These are phyloP conservation scores for Deroplatys truncata DNA, from an alignment of 2,888 invertebrate species.

Conservation along the genomic window DNA sequence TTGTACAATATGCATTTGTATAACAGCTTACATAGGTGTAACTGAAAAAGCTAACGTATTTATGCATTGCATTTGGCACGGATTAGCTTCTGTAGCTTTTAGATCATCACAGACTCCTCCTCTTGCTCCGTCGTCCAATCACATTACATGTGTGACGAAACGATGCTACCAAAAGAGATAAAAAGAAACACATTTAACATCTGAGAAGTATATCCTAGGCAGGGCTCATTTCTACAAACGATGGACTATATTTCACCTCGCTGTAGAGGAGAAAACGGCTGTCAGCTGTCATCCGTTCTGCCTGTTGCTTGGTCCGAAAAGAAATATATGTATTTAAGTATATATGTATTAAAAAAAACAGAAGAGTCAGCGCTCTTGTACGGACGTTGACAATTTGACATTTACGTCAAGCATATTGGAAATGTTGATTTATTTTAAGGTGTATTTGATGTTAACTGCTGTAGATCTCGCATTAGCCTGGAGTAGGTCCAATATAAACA, in stretches of 20 bases:
- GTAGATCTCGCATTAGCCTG: neutral
- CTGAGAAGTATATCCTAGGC: neutral
- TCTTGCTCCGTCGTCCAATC: neutral
- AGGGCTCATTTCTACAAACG: neutral
- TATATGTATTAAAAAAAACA: neutral
- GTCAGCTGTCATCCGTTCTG: neutral
- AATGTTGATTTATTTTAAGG: conserved; percentile 3
- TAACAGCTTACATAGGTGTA: too few relatives aligned
- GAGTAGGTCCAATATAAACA: neutral
- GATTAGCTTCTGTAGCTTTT: too few relatives aligned
- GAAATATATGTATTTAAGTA: neutral
- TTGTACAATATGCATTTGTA: too few relatives aligned
- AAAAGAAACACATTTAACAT: neutral
- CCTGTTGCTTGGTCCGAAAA: neutral
- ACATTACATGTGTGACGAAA: neutral
- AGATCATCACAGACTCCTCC: neutral
- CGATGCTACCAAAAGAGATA: neutral
- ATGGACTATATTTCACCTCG: conserved; percentile 2
- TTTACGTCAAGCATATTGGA: conserved; percentile 4
- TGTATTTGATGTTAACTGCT: neutral
- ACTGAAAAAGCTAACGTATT: too few relatives aligned
- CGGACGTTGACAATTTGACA: conserved; percentile 7
- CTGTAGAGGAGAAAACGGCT: neutral
- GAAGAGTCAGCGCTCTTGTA: neutral
- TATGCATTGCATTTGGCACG: too few relatives aligned